Evolutionary conservation across 2,888 invertebrate genomes (phyloP).

Genomic region (Cylindroiulus punctatus): DNA sequence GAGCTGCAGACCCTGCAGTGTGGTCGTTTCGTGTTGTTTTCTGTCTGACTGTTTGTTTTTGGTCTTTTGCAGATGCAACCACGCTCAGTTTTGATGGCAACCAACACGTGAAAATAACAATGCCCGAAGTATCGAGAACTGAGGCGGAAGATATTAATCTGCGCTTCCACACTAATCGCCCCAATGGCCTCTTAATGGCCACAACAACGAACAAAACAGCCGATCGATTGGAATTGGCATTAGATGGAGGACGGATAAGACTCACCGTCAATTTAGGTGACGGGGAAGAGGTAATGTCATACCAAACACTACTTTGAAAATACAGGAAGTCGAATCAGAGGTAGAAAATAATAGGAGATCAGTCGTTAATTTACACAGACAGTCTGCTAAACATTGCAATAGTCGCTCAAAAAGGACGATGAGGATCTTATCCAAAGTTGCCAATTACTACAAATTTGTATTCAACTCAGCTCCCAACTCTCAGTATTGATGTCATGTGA

Average conservation of each 20-base stretch:
- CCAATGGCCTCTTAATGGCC: constrained; percentile 79
- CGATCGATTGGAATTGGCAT: constrained; percentile 84
- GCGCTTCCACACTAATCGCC: constrained; percentile 83
- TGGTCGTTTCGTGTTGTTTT: background rate
- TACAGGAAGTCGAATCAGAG: background rate
- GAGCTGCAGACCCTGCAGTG: background rate
- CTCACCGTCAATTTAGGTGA: constrained; percentile 85
- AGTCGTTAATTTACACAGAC: background rate
- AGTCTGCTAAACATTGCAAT: background rate
- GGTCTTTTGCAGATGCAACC: constrained; percentile 75
- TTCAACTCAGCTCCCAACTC: too few species aligned
- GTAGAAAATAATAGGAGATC: background rate
- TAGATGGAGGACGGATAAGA: constrained; percentile 84
- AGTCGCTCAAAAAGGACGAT: background rate
- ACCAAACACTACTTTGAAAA: background rate
- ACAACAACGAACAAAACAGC: constrained; percentile 79
- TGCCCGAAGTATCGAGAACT: constrained; percentile 78
- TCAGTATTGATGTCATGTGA: too few species aligned
- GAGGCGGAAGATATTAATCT: constrained; percentile 91
- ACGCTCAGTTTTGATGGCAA: constrained; percentile 88
- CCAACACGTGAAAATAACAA: constrained; percentile 82
- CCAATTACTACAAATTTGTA: too few species aligned
- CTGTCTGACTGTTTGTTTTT: constrained; percentile 51
- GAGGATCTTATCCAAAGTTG: too few species aligned
- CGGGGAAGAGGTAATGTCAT: constrained; percentile 77